Evolutionary conservation across 2,888 invertebrate genomes (phyloP).

Genomic region (Stenodera caucasica): DNA sequence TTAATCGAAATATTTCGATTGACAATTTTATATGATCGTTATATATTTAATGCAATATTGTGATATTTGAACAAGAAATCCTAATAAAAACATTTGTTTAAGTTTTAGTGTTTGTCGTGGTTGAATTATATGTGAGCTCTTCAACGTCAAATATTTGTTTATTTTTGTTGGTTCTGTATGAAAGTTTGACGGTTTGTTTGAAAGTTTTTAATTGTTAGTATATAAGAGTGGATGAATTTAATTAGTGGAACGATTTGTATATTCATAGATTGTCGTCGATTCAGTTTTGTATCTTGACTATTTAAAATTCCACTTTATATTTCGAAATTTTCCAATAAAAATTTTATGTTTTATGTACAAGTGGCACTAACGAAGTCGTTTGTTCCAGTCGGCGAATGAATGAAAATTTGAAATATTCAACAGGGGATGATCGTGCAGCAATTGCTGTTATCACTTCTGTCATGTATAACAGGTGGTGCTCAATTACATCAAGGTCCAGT

Average conservation of each 20-base stretch:
- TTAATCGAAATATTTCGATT: background rate
- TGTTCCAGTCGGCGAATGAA: slow-evolving; percentile 34
- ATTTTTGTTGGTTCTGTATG: background rate
- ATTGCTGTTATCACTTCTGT: slow-evolving; percentile 31
- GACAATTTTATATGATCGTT: background rate
- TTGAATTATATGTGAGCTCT: background rate
- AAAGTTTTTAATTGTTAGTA: background rate
- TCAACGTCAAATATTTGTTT: background rate
- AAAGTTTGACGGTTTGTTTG: background rate
- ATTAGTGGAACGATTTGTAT: background rate
- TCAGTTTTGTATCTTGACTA: background rate
- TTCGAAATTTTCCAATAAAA: background rate
- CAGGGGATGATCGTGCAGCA: slow-evolving; percentile 36
- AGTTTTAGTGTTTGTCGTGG: background rate
- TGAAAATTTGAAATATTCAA: slow-evolving; percentile 22
- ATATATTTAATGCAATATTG: background rate
- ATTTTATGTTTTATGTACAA: background rate
- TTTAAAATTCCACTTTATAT: no score
- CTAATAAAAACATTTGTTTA: background rate
- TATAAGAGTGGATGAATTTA: background rate
- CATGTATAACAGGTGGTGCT: slow-evolving; percentile 28
- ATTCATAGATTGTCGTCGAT: background rate
- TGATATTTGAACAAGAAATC: background rate
- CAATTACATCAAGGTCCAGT: slow-evolving; percentile 46
- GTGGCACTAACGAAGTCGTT: slow-evolving; percentile 15